Base-by-base conservation (phyloP, 2,888 invertebrate species). In the Dorcus hopei region DNA sequence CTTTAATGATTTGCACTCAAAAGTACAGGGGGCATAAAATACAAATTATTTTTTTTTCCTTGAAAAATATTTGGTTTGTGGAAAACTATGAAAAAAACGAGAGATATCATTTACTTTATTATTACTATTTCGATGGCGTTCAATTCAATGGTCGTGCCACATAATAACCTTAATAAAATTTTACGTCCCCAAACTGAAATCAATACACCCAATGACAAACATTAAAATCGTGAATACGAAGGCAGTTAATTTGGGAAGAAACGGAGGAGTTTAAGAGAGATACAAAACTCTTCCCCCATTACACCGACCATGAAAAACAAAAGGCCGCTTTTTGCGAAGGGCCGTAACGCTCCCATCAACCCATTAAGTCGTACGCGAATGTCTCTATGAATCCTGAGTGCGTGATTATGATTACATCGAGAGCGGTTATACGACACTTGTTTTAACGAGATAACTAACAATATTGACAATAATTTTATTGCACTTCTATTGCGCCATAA, bases 91-190 rank as follows among this genome's bases (percentile, higher is more conserved):
- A n/a, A 26, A 26, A 26, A 26, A 26, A 26, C 26, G 26, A 26
- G 1, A 26, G 49, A 40, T 11, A 72, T 73, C 73, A 74, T 72
- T 75, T 72, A 73, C 71, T 71, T 70, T 65, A 73, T 73, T 75
- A 74, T 74, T 72, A 73, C 71, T 67, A 70, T 71, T 72, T 67
- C 69, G 72, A 74, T 72, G 70, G 71, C 71, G 69, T 69, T 71
- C 70, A 68, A 72, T 72, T 70, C 70, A 70, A 70, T 72, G 72
- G 72, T 69, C 68, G 70, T 71, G 71, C 72, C 72, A 70, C 71
- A 72, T 75, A 72, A 75, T 72, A 70, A 69, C 72, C 67, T 70
- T 67, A 67, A 73, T 74, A 74, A 75, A 75, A 75, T 75, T 75
- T 75, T 73, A 75, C 73, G 74, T 72, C 68, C 70, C 62, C 70